Percentiles rank a stretch among this genome's conserved stretches.
Conservation (phyloP, 2,113 vertebrate genomes). For the Crypturellus undulatus region DNA sequence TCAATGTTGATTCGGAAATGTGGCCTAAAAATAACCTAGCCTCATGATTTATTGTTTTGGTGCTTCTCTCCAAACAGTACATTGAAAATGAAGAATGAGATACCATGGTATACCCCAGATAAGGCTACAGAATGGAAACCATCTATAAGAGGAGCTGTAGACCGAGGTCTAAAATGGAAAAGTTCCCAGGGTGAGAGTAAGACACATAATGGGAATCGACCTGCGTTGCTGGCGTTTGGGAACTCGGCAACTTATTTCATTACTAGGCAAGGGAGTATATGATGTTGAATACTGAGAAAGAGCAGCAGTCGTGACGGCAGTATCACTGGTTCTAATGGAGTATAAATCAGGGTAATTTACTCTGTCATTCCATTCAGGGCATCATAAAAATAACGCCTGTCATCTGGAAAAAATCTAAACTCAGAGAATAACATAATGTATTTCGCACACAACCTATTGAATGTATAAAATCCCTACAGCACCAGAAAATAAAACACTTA, state of each 20-base stretch:
- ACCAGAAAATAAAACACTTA: slow-evolving; percentile 20
- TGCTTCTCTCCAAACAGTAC: slow-evolving; percentile 67
- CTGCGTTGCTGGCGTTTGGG: neutral
- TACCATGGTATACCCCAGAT: slow-evolving; percentile 47
- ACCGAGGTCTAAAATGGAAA: slow-evolving; percentile 30
- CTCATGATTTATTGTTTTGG: slow-evolving; percentile 74
- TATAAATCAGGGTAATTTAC: slow-evolving; percentile 54
- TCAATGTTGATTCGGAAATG: slow-evolving; percentile 58
- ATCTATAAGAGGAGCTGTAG: slow-evolving; percentile 6
- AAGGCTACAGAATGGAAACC: slow-evolving; percentile 54
- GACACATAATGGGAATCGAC: slow-evolving; percentile 3
- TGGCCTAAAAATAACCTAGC: slow-evolving; percentile 64
- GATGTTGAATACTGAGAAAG: slow-evolving; percentile 45
- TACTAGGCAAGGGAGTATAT: neutral
- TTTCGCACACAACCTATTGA: neutral
- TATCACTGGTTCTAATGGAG: slow-evolving; percentile 20
- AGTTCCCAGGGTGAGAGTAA: slow-evolving; percentile 46
- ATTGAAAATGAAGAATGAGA: slow-evolving; percentile 72
- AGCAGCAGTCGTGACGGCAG: slow-evolving; percentile 9
- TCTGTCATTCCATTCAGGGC: slow-evolving; percentile 26
- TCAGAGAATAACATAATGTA: slow-evolving; percentile 40
- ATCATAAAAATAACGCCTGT: slow-evolving; percentile 64
- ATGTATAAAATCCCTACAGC: neutral
- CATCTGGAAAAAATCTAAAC: slow-evolving; percentile 52
- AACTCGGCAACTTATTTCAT: slow-evolving; percentile 5